Conservation (phyloP, 1,140 invertebrate species). For the Anastrepha obliqua region DNA sequence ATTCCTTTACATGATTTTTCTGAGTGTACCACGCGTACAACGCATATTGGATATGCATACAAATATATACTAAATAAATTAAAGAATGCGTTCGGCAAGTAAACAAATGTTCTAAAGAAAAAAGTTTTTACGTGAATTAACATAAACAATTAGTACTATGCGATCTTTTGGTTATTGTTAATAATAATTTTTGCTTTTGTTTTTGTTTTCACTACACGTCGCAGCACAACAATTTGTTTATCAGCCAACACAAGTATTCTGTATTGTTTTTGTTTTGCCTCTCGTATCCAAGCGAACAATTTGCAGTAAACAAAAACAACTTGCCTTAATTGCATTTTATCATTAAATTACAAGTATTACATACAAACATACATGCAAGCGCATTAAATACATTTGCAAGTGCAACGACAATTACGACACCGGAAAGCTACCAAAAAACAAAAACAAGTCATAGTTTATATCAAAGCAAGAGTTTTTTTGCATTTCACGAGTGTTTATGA, state of each 20-base stretch:
- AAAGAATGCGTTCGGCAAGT: not conserved
- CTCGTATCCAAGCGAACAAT: not conserved
- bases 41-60: not conserved
- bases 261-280: conserved; percentile 11
- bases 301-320: conserved; percentile 46
- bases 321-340: conserved; percentile 40
- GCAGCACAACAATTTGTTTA: not conserved
- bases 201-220: not conserved
- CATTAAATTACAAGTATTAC: conserved; percentile 16
- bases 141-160: not conserved
- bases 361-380: no score
- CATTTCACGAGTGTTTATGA: not conserved
- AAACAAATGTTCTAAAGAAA: not conserved
- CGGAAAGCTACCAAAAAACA: not conserved
- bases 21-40: not conserved
- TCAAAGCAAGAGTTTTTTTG: not conserved
- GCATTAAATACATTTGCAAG: not conserved
- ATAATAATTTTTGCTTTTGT: not conserved
- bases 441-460: not conserved
- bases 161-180: not conserved
- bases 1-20: no score
- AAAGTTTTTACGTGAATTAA: not conserved
- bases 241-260: not conserved
- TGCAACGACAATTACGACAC: not conserved
- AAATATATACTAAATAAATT: not conserved